phyloP scores from a whole-genome alignment of 2,888 invertebrate species.

The Polyommatus iphigenia region DNA sequence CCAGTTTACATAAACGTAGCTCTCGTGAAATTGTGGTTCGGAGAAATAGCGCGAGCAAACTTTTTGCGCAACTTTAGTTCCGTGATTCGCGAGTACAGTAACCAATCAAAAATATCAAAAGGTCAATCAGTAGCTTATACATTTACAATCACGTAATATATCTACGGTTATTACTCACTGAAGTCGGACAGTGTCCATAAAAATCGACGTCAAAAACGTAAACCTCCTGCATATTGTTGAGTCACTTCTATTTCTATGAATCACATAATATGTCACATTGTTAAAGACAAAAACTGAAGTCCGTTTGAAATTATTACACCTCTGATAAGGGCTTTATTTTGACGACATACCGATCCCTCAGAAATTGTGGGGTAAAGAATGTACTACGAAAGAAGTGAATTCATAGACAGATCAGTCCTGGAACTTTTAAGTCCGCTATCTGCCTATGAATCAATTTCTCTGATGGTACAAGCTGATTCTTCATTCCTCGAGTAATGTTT shows the following conservation, averaged over 20 bases:
- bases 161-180: constrained; percentile 21
- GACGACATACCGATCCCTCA: not conserved
- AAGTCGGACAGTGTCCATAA: constrained; percentile 8
- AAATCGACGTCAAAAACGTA: constrained; percentile 24
- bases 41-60: not conserved
- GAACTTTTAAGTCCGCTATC: not conserved
- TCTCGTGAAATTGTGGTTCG: not conserved
- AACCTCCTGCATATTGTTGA: constrained; percentile 14
- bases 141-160: constrained; percentile 2
- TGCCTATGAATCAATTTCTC: too few relatives aligned
- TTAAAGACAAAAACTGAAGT: not conserved
- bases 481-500: not conserved
- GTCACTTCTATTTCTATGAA: constrained; percentile 22
- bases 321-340: not conserved
- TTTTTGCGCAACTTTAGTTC: not conserved
- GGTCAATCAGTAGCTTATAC: constrained; percentile 22
- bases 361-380: not conserved
- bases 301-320: not conserved
- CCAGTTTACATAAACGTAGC: not conserved
- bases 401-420: too few relatives aligned
- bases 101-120: not conserved
- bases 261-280: constrained; percentile 26
- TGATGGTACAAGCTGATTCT: not conserved
- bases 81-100: constrained; percentile 3
- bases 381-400: too few relatives aligned